Conservation (phyloP, 2,797 vertebrate genomes). For the Danio albolineatus region DNA sequence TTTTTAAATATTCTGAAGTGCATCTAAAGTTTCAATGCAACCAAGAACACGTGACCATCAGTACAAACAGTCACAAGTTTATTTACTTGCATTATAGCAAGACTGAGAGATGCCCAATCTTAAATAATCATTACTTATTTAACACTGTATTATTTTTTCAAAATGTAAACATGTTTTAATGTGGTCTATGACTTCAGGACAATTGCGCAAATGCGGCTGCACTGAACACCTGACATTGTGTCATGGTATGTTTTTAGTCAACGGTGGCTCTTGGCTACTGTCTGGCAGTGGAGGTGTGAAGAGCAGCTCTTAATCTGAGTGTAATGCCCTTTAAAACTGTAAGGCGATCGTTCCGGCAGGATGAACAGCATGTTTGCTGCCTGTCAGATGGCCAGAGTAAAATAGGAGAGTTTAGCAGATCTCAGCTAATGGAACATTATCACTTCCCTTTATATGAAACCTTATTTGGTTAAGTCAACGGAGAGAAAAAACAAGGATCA, state of each 20-base stretch:
- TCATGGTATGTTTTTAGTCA: slow-evolving; percentile 20
- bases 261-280: slow-evolving; percentile 35
- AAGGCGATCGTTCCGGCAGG: slow-evolving; percentile 69
- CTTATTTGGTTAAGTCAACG: background rate
- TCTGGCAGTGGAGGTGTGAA: slow-evolving; percentile 57
- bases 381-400: slow-evolving; percentile 15
- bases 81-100: background rate
- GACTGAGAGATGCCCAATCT: background rate
- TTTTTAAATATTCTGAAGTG: background rate
- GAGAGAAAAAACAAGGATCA: background rate
- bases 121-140: background rate
- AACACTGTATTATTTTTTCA: background rate
- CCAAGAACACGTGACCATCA: background rate
- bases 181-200: background rate
- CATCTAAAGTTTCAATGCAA: background rate
- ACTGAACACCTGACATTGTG: background rate
- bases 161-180: background rate
- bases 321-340: slow-evolving; percentile 70
- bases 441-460: slow-evolving; percentile 23
- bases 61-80: background rate
- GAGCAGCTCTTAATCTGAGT: slow-evolving; percentile 67
- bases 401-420: background rate
- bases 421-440: slow-evolving; percentile 8
- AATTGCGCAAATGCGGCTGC: no score
- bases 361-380: slow-evolving; percentile 49